Base-by-base conservation (phyloP, 2,888 invertebrate species). In the Dicroscelio sp. region DNA sequence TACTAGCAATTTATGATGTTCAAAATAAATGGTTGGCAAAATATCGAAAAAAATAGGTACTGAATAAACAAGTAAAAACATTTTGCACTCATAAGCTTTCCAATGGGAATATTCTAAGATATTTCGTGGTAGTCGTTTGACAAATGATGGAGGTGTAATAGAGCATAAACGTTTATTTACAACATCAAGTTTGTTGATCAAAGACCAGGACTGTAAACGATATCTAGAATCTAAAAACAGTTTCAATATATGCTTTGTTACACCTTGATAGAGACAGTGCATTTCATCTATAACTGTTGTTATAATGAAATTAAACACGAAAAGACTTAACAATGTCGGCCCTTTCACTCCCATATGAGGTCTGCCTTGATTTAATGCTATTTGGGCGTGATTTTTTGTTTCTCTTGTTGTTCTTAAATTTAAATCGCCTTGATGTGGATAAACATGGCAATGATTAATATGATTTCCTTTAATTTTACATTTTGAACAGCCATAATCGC, bases 261-360 rank as follows among this genome's bases (percentile, higher is more conserved):
- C 88, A 6, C 92, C 88, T 27, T 90, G 76, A 76, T 83, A 93
- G 38, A 92, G 78, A 58, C 90, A 91, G 60, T 94, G 92, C 86
- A 94, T 92, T 1, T 71, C 63, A 75, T 93, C 92, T 4, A 92
- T 60, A 2, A 83, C 85, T 8, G 88, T 92, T 1, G 92, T 87
- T 25, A 58, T 23, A 27, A 92, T 86, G 67, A 83, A 89, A 79
- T 94, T 76, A 33, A 69, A 73, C n/a, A 86, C 78, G 12, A 91
- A 79, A n/a, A 63, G 31, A 20, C 58, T 38, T 12, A 92, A 30
- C 23, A 67, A 35, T 14, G 88, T 90, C 5, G 90, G 90, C 14
- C 92, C 92, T 88, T 92, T 93, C 2, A 94, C 80, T 4, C 91
- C 86, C 17, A 8, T 31, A 0, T 30, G 30, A 5, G 71, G 52